Percentiles rank a stretch among this genome's conserved stretches.
Conservation (phyloP, 2,888 invertebrate species). For the Hirtodrosophila confusa region DNA sequence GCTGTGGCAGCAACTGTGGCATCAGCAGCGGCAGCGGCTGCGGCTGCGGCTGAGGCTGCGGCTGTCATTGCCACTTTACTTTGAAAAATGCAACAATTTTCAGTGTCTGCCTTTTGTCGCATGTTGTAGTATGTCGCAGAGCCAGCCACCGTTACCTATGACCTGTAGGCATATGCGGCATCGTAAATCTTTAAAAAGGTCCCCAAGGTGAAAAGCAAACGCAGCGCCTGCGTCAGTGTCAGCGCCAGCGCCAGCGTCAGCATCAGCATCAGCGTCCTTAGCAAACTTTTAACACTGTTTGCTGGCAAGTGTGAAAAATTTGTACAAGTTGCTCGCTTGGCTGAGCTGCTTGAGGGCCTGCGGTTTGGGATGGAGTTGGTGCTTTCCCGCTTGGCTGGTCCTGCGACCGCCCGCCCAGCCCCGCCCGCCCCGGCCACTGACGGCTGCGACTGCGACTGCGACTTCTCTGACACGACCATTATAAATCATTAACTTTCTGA, state of each 20-base stretch:
- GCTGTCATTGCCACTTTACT: conserved; percentile 77
- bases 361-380: conserved; percentile 21
- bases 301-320: conserved; percentile 77
- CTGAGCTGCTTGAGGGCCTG: conserved; percentile 49
- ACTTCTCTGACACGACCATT: conserved; percentile 65
- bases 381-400: conserved; percentile 38
- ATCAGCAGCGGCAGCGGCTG: conserved; percentile 27
- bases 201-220: conserved; percentile 72
- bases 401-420: too few species aligned
- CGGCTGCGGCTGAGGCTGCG: conserved; percentile 31
- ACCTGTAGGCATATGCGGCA: conserved; percentile 82
- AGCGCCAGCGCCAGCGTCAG: too few species aligned
- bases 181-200: conserved; percentile 83
- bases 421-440: conserved; percentile 2
- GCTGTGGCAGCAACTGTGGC: conserved; percentile 7
- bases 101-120: conserved; percentile 65
- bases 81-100: conserved; percentile 79
- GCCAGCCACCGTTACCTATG: conserved; percentile 59
- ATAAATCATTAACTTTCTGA: conserved; percentile 80
- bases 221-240: conserved; percentile 15
- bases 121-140: conserved; percentile 49
- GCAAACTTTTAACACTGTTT: conserved; percentile 58
- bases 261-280: conserved; percentile 14
- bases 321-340: conserved; percentile 75
- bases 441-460: conserved; percentile 2